Evolutionary conservation across 2,797 vertebrate genomes (phyloP), one percentile per base, ranked within the genome.

Genomic region (Malacoctenus gilli): DNA sequence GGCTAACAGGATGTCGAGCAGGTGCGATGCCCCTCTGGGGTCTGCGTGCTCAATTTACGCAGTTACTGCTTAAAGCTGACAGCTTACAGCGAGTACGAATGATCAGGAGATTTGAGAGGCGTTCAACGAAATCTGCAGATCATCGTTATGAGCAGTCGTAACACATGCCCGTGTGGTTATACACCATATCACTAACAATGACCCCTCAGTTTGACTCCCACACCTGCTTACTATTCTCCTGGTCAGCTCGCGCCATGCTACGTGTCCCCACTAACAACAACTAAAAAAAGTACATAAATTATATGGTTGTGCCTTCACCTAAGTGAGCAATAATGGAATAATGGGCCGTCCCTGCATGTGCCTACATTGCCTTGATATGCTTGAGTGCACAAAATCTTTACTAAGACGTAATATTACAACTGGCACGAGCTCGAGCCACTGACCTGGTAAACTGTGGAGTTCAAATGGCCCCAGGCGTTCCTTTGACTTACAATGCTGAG

Each of bases 401-500:
- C 19, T 12, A 12, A 1, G 12, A 42, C 28, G 30, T 59, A 30
- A 42, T 28, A 41, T 55, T 15, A 47, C 25, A 47, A 22, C 14
- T 18, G 57, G 20, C 25, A 34, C 10, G 50, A 38, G 59, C n/a
- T n/a, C n/a, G n/a, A n/a, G n/a, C n/a, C n/a, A n/a, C n/a, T 68
- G 15, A 60, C 34, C 46, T 55, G 28, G 58, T 22, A 13, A 53
- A 28, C 16, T 7, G 2, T 3, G 25, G 16, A 37, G 35, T 54
- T 56, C 36, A 63, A 46, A 14, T 11, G n/a, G 16, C 2, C 4
- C 35, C 0, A 1, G 31, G 10, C 19, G 32, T 51, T 64, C 67
- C 8, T 25, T 11, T 23, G 12, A 14, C 5, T 31, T 52, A 72
- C 39, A 53, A 15, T 34, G 16, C 15, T 11, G 32, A 23, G 19